phyloP scores from a whole-genome alignment of 2,888 invertebrate species.

The Escarpia spicata region DNA sequence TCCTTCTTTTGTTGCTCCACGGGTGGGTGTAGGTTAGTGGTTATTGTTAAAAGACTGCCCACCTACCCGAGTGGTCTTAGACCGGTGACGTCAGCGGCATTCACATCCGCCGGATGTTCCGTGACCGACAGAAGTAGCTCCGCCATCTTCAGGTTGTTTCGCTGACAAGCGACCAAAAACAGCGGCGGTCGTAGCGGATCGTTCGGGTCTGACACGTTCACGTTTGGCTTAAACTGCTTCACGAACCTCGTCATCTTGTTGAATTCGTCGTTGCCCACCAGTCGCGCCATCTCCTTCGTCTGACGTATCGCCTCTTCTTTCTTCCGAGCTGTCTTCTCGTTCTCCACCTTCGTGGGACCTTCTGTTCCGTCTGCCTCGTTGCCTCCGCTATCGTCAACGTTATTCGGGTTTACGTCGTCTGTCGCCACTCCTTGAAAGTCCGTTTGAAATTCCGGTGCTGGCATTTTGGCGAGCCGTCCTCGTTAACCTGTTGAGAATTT shows the following conservation, averaged over 20 bases:
- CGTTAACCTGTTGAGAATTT: not conserved
- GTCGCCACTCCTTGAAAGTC: not conserved
- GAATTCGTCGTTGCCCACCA: slow-evolving; percentile 20
- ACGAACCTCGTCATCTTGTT: slow-evolving; percentile 43
- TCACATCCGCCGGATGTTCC: slow-evolving; percentile 54
- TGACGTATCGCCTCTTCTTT: not conserved
- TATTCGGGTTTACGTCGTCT: not conserved
- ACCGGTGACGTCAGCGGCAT: slow-evolving; percentile 42
- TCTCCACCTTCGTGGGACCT: not conserved
- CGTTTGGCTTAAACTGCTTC: slow-evolving; percentile 46
- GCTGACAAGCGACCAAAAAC: slow-evolving; percentile 50
- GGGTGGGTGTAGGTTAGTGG: too few species aligned
- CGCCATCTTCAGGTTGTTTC: slow-evolving; percentile 48
- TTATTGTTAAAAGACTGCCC: too few species aligned
- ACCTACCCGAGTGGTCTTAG: not conserved
- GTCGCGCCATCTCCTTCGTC: not conserved
- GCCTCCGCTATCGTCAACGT: not conserved
- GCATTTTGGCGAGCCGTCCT: not conserved
- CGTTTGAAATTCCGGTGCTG: not conserved
- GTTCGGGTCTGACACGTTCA: slow-evolving; percentile 43
- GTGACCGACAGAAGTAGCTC: slow-evolving; percentile 48
- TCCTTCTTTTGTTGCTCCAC: too few species aligned
- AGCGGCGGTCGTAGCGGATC: slow-evolving; percentile 48
- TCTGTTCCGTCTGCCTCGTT: not conserved
- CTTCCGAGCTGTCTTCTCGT: not conserved